phyloP scores from a whole-genome alignment of 2,113 vertebrate species.

The Sciurus niger region DNA sequence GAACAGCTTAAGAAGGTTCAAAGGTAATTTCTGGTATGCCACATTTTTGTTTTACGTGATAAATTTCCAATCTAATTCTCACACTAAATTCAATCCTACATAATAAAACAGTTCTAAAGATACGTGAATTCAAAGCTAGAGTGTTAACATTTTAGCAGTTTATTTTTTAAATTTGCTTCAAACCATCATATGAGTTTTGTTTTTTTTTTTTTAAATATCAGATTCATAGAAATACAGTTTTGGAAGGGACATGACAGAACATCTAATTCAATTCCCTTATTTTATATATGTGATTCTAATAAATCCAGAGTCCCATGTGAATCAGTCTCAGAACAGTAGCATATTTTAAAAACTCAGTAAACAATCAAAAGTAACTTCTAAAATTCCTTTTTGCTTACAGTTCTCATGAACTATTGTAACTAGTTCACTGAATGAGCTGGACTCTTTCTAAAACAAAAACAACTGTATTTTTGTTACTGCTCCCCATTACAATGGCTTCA shows the following conservation, averaged over 20 bases:
- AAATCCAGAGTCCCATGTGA: slow-evolving; percentile 56
- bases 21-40: neutral
- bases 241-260: slow-evolving; percentile 32
- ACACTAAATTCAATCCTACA: slow-evolving; percentile 31
- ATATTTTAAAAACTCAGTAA: slow-evolving; percentile 51
- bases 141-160: neutral
- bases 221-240: slow-evolving; percentile 35
- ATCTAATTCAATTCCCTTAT: slow-evolving; percentile 29
- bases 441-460: slow-evolving; percentile 11
- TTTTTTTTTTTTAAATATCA: neutral
- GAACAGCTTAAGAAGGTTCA: neutral
- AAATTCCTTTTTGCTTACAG: slow-evolving; percentile 45
- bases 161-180: slow-evolving; percentile 61
- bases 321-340: slow-evolving; percentile 1
- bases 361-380: slow-evolving; percentile 29
- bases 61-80: slow-evolving; percentile 9
- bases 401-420: slow-evolving; percentile 12
- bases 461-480: neutral
- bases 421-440: neutral
- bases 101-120: neutral
- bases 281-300: slow-evolving; percentile 31
- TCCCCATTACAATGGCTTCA: neutral
- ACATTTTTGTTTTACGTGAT: neutral
- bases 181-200: neutral
- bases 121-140: slow-evolving; percentile 32